phyloP scores from a whole-genome alignment of 2,797 vertebrate genomes.

The Enteromius afrohamiltoni region DNA sequence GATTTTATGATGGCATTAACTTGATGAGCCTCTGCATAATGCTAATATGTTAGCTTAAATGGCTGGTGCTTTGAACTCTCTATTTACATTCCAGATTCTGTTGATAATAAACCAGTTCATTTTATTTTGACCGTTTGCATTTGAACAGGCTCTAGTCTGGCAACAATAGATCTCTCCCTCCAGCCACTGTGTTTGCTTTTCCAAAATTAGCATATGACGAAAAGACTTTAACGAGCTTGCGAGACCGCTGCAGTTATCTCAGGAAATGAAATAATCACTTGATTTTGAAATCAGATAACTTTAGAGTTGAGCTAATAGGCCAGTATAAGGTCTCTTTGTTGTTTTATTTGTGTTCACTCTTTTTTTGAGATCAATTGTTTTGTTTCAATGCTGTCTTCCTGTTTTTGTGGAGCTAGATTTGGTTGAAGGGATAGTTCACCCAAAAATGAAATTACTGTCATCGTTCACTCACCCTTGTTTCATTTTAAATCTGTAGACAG shows the following conservation, averaged over 20 bases:
- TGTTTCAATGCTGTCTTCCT: conserved; percentile 33
- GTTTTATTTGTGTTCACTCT: conserved; percentile 22
- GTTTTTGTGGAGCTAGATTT: conserved; percentile 33
- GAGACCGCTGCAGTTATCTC: conserved; percentile 59
- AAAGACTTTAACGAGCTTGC: conserved; percentile 60
- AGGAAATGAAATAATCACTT: conserved; percentile 67
- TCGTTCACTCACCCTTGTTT: background rate
- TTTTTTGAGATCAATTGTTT: conserved; percentile 31
- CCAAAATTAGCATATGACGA: conserved; percentile 64
- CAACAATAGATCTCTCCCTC: conserved; percentile 59
- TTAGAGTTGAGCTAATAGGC: conserved; percentile 37
- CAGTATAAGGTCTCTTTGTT: conserved; percentile 39
- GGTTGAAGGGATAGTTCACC: background rate
- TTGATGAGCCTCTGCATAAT: conserved; percentile 25
- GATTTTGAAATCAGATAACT: conserved; percentile 62
- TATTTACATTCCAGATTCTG: conserved; percentile 55
- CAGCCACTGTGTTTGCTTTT: conserved; percentile 59
- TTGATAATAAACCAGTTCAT: conserved; percentile 60
- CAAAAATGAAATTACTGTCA: background rate
- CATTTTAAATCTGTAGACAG: background rate
- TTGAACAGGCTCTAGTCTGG: conserved; percentile 58
- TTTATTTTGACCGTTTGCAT: conserved; percentile 61
- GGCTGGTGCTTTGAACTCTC: conserved; percentile 50
- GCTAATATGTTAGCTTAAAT: conserved; percentile 54
- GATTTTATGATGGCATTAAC: conserved; percentile 34